Conservation (phyloP, 2,888 invertebrate genomes). For the Phalangium opilio region DNA sequence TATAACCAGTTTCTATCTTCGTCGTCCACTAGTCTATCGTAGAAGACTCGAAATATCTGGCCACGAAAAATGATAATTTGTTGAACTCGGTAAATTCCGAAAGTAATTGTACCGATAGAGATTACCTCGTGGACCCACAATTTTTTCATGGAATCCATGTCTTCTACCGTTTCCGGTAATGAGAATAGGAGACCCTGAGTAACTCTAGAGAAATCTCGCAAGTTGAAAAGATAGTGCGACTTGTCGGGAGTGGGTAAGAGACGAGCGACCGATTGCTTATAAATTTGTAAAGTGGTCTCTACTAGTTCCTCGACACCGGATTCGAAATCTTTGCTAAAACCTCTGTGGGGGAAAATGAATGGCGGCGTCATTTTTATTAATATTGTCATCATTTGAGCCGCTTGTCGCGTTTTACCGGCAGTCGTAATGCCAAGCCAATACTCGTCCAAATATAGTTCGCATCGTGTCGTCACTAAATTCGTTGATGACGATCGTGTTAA, state of each 20-base stretch:
- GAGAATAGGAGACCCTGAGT: constrained; percentile 72
- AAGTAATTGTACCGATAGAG: too few relatives aligned
- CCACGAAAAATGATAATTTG: constrained; percentile 3
- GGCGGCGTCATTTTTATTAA: too few relatives aligned
- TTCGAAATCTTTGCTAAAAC: constrained; percentile 86
- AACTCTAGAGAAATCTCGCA: constrained; percentile 35
- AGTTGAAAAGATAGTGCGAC: constrained; percentile 36
- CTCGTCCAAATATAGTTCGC: constrained; percentile 68
- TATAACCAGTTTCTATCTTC: constrained; percentile 66
- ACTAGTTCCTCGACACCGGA: constrained; percentile 81
- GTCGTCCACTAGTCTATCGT: constrained; percentile 79
- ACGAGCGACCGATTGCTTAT: constrained; percentile 50
- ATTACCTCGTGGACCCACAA: constrained; percentile 83
- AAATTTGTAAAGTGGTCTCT: constrained; percentile 66
- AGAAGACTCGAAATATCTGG: constrained; percentile 66
- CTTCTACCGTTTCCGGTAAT: constrained; percentile 79
- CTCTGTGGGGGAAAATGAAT: constrained; percentile 39
- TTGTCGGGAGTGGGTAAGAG: constrained; percentile 36
- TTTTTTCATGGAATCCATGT: constrained; percentile 66
- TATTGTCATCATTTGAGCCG: background rate
- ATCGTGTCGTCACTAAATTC: constrained; percentile 73
- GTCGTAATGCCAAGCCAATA: constrained; percentile 87
- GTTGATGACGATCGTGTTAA: constrained; percentile 48
- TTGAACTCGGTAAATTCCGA: too few relatives aligned
- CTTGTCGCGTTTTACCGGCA: constrained; percentile 42